Evolutionary conservation across 2,888 invertebrate species (phyloP), one percentile per base, ranked within the genome.

Genomic region (Cephonodes hylas): DNA sequence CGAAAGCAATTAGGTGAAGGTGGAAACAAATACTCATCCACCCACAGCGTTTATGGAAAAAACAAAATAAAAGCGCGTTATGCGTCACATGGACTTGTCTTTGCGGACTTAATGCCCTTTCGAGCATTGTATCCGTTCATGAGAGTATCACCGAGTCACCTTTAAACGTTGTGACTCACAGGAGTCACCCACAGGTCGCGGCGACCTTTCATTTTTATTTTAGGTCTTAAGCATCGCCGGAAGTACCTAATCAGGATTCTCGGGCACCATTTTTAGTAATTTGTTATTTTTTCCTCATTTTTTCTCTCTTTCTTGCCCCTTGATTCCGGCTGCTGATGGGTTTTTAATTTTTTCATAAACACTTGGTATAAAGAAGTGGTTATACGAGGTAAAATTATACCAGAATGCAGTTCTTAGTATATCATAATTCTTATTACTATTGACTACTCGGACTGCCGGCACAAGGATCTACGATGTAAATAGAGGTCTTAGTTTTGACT

Each of bases 171-270:
- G 2, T 53, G 53, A 53, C 18, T 53, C 53, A 53, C 31, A 27
- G 44, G 53, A 53, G 57, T 48, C 57, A 46, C 31, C 58, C 46
- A 53, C 56, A 64, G 80, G 82, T 79, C 81, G 62, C 48, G 53
- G 66, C 74, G 85, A 88, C 87, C 88, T 88, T 87, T 86, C 81
- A 83, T 83, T 83, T 80, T 89, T 85, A 83, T 86, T 88, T 84
- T 84, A 77, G 77, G 72, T 79, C 74, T 77, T 75, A 74, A 53
- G 73, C 72, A 73, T 76, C 89, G 82, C 88, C 89, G 91, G 91
- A 91, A 91, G 89, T 87, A 66, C 77, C 87, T 85, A 84, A 88
- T 88, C 85, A 76, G 81, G 82, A 89, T 89, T 87, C 85, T 75
- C 81, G 77, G 72, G 76, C 75, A 77, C 74, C 83, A 79, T 83